Evolutionary conservation across 2,888 invertebrate genomes (phyloP).

Genomic region (Morpho achilles): DNA sequence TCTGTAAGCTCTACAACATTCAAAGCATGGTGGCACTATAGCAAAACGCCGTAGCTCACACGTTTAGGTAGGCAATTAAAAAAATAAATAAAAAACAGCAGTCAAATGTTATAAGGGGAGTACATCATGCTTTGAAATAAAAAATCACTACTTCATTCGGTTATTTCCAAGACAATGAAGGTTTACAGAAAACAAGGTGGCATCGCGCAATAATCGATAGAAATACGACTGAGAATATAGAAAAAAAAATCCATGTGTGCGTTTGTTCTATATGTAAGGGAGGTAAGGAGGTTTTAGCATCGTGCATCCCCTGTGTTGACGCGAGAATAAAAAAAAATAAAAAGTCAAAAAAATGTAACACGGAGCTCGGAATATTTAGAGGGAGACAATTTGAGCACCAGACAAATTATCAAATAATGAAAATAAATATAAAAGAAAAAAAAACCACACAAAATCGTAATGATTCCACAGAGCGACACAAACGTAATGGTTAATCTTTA

Average conservation of each 20-base stretch:
- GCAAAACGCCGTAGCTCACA: slow-evolving; percentile 42
- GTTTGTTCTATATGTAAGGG: slow-evolving; percentile 48
- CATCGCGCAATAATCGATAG: slow-evolving; percentile 19
- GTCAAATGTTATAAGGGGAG: slow-evolving; percentile 43
- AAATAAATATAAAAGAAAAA: slow-evolving; percentile 27
- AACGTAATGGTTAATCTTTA: slow-evolving; percentile 63
- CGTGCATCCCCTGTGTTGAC: slow-evolving; percentile 78
- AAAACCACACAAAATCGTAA: slow-evolving; percentile 52
- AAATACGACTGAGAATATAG: slow-evolving; percentile 16
- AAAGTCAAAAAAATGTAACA: slow-evolving; percentile 45
- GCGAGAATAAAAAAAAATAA: slow-evolving; percentile 55
- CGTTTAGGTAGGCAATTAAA: slow-evolving; percentile 40
- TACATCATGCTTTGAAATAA: slow-evolving; percentile 60
- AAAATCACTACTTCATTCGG: slow-evolving; percentile 26
- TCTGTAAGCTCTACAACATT: slow-evolving; percentile 64
- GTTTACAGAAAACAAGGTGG: slow-evolving; percentile 19
- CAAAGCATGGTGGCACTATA: slow-evolving; percentile 61
- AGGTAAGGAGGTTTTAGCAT: slow-evolving; percentile 70
- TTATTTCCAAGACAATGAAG: slow-evolving; percentile 32
- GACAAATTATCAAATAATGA: slow-evolving; percentile 41
- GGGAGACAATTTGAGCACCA: slow-evolving; percentile 70
- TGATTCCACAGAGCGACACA: slow-evolving; percentile 45
- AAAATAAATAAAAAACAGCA: slow-evolving; percentile 39
- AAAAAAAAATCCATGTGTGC: slow-evolving; percentile 32
- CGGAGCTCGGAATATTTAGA: slow-evolving; percentile 72